Conservation (phyloP, 2,113 vertebrate genomes). For the Rhinoptilus africanus region DNA sequence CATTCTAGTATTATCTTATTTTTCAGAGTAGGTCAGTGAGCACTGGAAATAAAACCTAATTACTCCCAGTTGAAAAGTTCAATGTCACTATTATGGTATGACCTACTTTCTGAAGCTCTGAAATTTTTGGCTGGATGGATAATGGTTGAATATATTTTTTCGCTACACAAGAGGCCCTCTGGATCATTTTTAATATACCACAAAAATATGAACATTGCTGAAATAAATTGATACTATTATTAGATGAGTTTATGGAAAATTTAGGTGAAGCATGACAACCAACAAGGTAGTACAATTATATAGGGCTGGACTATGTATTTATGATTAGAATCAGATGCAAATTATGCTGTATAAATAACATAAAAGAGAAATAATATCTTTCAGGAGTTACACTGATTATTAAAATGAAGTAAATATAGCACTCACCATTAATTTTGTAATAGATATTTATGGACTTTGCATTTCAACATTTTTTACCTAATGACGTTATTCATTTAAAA, state of each 20-base stretch:
- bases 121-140: conserved; percentile 28
- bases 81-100: conserved; percentile 64
- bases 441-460: conserved; percentile 39
- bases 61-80: conserved; percentile 77
- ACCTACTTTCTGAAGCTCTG: conserved; percentile 67
- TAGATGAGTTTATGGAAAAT: conserved; percentile 21
- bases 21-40: conserved; percentile 72
- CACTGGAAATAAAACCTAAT: conserved; percentile 75
- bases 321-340: conserved; percentile 11
- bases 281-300: neutral
- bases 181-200: neutral
- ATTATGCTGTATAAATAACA: neutral
- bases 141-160: conserved; percentile 36
- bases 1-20: conserved; percentile 49
- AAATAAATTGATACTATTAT: conserved; percentile 27
- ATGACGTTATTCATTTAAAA: conserved; percentile 52
- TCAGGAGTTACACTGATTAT: conserved; percentile 25
- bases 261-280: neutral
- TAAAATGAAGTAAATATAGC: conserved; percentile 48
- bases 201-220: conserved; percentile 15
- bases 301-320: neutral
- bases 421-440: conserved; percentile 55
- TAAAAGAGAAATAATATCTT: conserved; percentile 32
- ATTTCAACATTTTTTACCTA: conserved; percentile 36
- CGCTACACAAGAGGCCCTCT: neutral